These are phyloP conservation scores for Copidosoma floridanum DNA, from an alignment of 1,140 invertebrate species.

Conservation along the genomic window DNA sequence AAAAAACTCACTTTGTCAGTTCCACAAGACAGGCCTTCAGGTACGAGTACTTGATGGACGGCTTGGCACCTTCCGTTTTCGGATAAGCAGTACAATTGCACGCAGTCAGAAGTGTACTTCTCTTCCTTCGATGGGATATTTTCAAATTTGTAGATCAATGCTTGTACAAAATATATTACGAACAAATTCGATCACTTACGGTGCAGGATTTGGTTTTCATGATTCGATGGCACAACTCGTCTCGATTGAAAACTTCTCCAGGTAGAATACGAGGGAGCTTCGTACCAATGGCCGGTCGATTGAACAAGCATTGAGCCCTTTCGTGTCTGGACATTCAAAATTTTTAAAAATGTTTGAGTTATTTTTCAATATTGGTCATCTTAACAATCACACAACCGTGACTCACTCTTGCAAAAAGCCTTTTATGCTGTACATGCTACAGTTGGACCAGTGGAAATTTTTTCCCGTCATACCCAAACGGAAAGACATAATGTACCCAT, in stretches of 20 bases:
- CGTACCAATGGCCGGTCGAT: not conserved
- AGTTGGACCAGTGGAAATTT: not conserved
- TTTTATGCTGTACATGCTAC: not conserved
- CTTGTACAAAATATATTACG: too few species aligned
- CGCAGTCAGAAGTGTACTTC: not conserved
- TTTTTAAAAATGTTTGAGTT: not conserved
- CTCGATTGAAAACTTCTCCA: not conserved
- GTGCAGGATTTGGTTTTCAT: not conserved
- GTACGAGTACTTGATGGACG: not conserved
- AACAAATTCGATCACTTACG: too few species aligned
- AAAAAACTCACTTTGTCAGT: not conserved
- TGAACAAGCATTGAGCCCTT: not conserved
- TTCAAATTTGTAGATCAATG: not conserved
- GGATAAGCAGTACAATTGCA: not conserved
- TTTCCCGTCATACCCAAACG: not conserved
- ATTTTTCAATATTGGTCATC: too few species aligned
- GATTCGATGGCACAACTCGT: not conserved
- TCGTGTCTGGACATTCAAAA: not conserved
- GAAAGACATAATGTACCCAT: not conserved
- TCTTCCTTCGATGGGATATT: not conserved
- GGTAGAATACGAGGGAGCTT: not conserved
- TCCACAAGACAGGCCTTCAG: slow-evolving; percentile 2
- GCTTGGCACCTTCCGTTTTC: too few species aligned
- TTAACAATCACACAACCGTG: not conserved
- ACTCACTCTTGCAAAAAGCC: not conserved